Base-by-base conservation (phyloP, 2,113 vertebrate genomes). In the Microcebus griseorufus region DNA sequence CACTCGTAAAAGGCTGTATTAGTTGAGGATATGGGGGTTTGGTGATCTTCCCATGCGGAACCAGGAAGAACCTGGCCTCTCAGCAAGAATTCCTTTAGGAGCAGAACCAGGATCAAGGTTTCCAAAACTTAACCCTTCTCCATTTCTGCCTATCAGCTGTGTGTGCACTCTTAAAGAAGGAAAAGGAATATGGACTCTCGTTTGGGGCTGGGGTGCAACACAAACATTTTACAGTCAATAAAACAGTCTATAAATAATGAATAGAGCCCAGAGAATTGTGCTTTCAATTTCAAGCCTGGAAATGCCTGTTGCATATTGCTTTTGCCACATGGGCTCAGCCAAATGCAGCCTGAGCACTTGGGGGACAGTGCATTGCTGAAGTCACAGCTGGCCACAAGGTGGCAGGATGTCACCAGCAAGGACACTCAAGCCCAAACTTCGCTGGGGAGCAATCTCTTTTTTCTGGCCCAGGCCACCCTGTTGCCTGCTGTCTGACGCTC, bases 371-470 rank as follows among this genome's bases (percentile, higher is more conserved):
- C 27, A 18, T 48, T 9, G 51, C 42, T 73, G 11, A 92, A 72
- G 51, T 64, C 81, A 67, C 6, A 58, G 32, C 34, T 53, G 60
- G 78, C 97, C 98, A 98, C 98, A 98, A 99, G 98, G 94, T 98
- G 98, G 98, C 98, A 98, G 98, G 84, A 96, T 60, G 90, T 60
- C 93, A 96, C 87, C 97, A 97, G 32, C 39, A 78, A 98, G 97
- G 10, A 27, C 32, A 0, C 37, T 64, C 9, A 2, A 51, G 70
- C 39, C 76, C 62, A 78, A 2, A 3, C 8, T 34, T 32, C 0
- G 0, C 5, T 3, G 3, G 0, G 4, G 0, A 80, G 23, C 2
- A 11, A 48, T 16, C 17, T 27, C 12, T 27, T 58, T 34, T 2
- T 25, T 96, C 64, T 37, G 10, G 22, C 32, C 39, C 2, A 6